Base-by-base conservation (phyloP, 2,888 invertebrate genomes). In the Prosopocoilus inquinatus region DNA sequence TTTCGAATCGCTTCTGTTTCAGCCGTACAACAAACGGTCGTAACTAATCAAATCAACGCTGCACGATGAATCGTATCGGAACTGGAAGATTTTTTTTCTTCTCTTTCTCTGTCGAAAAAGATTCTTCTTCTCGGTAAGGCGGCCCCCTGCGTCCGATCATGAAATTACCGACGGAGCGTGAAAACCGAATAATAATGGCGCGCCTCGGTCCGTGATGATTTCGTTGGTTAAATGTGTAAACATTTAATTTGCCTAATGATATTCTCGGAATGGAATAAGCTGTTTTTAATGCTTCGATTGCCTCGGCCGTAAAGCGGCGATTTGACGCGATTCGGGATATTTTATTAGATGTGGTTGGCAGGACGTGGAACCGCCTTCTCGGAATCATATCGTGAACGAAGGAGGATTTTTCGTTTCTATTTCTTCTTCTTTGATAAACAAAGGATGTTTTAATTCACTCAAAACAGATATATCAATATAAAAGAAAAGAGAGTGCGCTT, bases 261-360 rank as follows among this genome's bases (percentile, higher is more conserved):
- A 41, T 41, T 41, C 41, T 16, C n/a, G 41, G 41, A 41, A 41
- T n/a, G 41, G 16, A 41, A 15, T 41, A 41, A 41, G 15, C 41
- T 16, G 16, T 41, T 41, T 41, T 41, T 41, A 41, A 41, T 41
- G 41, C 41, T 41, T 41, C 41, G 41, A 41, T 41, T 41, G 13
- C 41, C 12, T 13, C 41, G n/a, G n/a, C n/a, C n/a, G 41, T 36
- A 9, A 36, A 1, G 12, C 36, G 12, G 20, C 36, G 5, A 12
- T 41, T 41, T 41, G 15, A 41, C 16, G 41, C 41, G 41, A 41
- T 41, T 41, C 12, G 41, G 13, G 5, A 41, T 41, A 41, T 41
- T 41, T 41, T 41, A 41, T 41, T 41, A 15, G 20, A 28, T 28
- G 20, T 3, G 20, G 12, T 16, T 13, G 3, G 41, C 13, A 16